phyloP scores from a whole-genome alignment of 92 coral and sea anemone species.

The Zoanthus gigantus region DNA sequence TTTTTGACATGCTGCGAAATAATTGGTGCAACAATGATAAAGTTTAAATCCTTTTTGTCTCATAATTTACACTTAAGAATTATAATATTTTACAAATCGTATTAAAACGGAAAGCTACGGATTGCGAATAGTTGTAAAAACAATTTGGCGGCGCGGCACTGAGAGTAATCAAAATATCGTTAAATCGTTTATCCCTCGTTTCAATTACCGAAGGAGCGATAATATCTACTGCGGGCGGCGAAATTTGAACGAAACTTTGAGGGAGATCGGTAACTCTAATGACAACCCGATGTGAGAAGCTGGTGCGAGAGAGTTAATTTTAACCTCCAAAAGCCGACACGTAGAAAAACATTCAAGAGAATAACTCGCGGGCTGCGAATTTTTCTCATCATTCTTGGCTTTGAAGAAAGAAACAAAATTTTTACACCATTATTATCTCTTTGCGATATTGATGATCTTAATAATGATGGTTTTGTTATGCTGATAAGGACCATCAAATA shows the following conservation, averaged over 20 bases:
- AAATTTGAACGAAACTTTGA: conserved; percentile 46
- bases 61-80: background rate
- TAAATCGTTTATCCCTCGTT: conserved; percentile 54
- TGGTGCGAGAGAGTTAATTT: conserved; percentile 20
- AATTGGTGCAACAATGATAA: background rate
- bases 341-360: background rate
- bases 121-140: background rate
- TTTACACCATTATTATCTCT: background rate
- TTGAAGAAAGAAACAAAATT: background rate
- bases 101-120: background rate
- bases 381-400: background rate
- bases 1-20: background rate
- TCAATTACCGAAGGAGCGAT: conserved; percentile 41
- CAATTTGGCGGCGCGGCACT: conserved; percentile 42
- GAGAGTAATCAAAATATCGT: conserved; percentile 43
- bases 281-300: conserved; percentile 36
- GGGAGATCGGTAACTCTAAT: conserved; percentile 38
- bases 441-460: background rate
- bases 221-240: conserved; percentile 46
- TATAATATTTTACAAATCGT: too few species aligned
- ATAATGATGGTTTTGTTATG: background rate
- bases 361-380: background rate
- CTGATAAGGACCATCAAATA: background rate
- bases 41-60: background rate
- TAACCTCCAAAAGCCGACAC: conserved; percentile 38